A percentile compares a stretch with the other conserved stretches of the same genome.
These are phyloP conservation scores for Phengaris alcon DNA, from an alignment of 2,888 invertebrate species.

Conservation along the genomic window DNA sequence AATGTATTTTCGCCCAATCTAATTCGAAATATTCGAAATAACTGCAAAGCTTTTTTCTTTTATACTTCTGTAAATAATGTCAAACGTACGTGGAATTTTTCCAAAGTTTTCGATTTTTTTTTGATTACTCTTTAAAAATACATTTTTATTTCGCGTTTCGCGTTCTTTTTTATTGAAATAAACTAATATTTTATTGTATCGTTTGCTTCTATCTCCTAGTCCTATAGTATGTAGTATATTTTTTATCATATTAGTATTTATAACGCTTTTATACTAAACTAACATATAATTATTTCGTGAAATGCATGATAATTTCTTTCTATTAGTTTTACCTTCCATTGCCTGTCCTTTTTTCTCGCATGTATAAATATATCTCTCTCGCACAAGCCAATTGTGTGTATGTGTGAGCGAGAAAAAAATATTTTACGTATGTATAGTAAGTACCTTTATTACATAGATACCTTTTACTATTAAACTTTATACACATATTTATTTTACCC, in stretches of 20 bases:
- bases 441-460: background rate
- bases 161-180: too few species aligned
- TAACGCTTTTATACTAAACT: background rate
- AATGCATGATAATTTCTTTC: background rate
- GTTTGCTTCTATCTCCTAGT: background rate
- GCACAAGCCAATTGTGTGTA: background rate
- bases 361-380: background rate
- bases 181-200: background rate
- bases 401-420: background rate
- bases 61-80: too few species aligned
- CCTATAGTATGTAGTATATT: background rate
- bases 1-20: background rate
- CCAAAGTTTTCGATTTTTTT: background rate
- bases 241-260: too few species aligned
- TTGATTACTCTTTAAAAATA: too few species aligned
- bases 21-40: conserved; percentile 30
- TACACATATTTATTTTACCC: background rate
- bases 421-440: background rate
- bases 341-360: conserved; percentile 9
- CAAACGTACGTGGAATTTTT: background rate
- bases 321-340: background rate
- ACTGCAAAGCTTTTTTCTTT: conserved; percentile 31
- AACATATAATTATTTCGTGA: background rate
- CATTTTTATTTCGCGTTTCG: too few species aligned
- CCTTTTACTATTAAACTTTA: background rate